phyloP scores from a whole-genome alignment of 2,797 vertebrate species.

The Pelobates cultripes region DNA sequence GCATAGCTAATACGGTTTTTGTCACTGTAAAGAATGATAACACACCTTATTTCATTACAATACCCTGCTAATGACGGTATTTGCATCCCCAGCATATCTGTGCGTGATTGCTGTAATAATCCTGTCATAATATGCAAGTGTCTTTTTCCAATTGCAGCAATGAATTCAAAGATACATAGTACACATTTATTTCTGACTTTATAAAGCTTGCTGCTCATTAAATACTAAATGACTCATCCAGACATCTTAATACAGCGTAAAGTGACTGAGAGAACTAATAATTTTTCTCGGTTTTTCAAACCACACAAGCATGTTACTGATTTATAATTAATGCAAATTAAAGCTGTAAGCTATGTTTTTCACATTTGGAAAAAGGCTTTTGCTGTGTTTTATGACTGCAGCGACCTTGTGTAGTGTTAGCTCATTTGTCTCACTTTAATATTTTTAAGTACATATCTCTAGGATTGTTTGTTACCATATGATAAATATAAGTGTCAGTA shows the following conservation, averaged over 20 bases:
- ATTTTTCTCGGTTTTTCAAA: constrained; percentile 88
- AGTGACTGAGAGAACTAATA: constrained; percentile 86
- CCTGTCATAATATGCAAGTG: constrained; percentile 89
- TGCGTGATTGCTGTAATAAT: constrained; percentile 92
- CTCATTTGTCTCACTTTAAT: constrained; percentile 90
- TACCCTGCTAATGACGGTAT: constrained; percentile 91
- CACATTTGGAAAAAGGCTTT: constrained; percentile 81
- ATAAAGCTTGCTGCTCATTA: constrained; percentile 96
- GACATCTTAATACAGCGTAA: constrained; percentile 96
- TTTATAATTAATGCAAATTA: constrained; percentile 95
- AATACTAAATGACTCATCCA: constrained; percentile 96
- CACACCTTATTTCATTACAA: constrained; percentile 85
- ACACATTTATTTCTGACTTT: constrained; percentile 91
- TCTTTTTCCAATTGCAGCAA: constrained; percentile 84
- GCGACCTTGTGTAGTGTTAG: constrained; percentile 80
- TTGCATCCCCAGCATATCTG: constrained; percentile 93
- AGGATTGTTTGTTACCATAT: constrained; percentile 87
- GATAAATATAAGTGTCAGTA: constrained; percentile 84
- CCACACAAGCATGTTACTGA: constrained; percentile 89
- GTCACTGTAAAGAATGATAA: constrained; percentile 86
- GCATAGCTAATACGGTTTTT: constrained; percentile 82
- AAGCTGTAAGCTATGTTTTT: constrained; percentile 90
- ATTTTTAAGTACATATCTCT: constrained; percentile 89
- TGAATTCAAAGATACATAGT: constrained; percentile 85
- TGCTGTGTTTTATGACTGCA: constrained; percentile 86